Base-by-base conservation (phyloP, 2,797 vertebrate species). In the Characodon lateralis region DNA sequence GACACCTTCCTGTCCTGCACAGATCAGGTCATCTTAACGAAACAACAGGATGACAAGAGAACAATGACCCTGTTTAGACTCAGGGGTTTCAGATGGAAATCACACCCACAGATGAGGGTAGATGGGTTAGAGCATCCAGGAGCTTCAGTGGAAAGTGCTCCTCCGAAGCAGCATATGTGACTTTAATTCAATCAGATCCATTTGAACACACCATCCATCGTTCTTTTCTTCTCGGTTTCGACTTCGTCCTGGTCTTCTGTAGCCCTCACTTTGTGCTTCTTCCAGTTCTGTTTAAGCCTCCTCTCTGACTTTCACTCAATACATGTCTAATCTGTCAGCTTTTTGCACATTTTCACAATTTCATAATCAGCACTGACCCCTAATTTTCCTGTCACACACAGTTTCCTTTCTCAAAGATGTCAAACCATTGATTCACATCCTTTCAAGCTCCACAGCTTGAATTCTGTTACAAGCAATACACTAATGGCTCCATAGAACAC, bases 401-500 rank as follows among this genome's bases (percentile, higher is more conserved):
- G 18, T 26, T 66, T 69, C 53, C 53, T 68, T 72, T 53, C 50
- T 69, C 66, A 1, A 0, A 59, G 24, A 78, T 14, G 41, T 72
- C 55, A 71, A 79, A 74, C 18, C 68, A 71, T 43, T 74, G 68
- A 79, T 84, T 87, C 79, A 41, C 6, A 28, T 35, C 78, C 65
- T 28, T 61, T 8, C 51, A 43, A 51, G 71, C 76, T 31, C 0
- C 22, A 0, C 50, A 41, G 28, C 70, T 20, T 0, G 24, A 79
- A 61, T 58, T 0, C 59, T 75, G 66, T 41, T 69, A 74, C 22
- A 58, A 22, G 35, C 76, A 83, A 26, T 70, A 58, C 72, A 5
- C 70, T 78, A 78, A 91, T 81, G 78, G 63, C 39, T 66, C 58
- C 41, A 70, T 48, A 28, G 68, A 72, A 75, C 75, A 69, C 79